These are phyloP conservation scores for Epinotia brunnichana DNA, from an alignment of 2,888 invertebrate species.

Conservation along the genomic window DNA sequence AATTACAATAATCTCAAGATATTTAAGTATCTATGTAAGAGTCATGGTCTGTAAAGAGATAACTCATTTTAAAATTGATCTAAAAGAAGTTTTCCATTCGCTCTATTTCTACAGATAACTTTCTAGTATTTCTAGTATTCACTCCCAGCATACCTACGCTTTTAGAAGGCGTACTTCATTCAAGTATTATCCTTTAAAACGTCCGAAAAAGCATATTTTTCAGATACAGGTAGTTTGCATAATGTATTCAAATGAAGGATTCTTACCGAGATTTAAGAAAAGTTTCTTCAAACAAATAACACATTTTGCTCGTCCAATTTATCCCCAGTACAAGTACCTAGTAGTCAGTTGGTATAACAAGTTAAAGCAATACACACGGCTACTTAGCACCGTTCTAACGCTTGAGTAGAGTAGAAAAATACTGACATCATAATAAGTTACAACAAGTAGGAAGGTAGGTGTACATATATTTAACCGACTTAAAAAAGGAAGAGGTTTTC, in stretches of 20 bases:
- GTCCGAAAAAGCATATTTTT: neutral
- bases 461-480: no score
- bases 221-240: conserved; percentile 5
- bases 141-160: neutral
- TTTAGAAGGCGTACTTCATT: neutral
- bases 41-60: no score
- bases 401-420: no score
- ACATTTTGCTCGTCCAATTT: conserved; percentile 3
- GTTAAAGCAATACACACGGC: neutral
- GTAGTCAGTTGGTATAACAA: neutral
- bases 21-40: no score
- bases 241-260: conserved; percentile 19
- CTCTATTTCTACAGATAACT: neutral
- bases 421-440: no score
- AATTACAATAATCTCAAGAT: no score
- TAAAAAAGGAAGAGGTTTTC: no score
- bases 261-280: conserved; percentile 4
- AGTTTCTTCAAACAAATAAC: neutral
- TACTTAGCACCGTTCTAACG: no score
- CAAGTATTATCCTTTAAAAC: neutral
- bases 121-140: neutral
- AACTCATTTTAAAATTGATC: no score
- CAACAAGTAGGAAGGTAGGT: no score
- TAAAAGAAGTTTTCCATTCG: no score
- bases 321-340: neutral